Percentiles rank a stretch among this genome's conserved stretches.
Conservation (phyloP, 2,888 invertebrate species). For the Thera britannica region DNA sequence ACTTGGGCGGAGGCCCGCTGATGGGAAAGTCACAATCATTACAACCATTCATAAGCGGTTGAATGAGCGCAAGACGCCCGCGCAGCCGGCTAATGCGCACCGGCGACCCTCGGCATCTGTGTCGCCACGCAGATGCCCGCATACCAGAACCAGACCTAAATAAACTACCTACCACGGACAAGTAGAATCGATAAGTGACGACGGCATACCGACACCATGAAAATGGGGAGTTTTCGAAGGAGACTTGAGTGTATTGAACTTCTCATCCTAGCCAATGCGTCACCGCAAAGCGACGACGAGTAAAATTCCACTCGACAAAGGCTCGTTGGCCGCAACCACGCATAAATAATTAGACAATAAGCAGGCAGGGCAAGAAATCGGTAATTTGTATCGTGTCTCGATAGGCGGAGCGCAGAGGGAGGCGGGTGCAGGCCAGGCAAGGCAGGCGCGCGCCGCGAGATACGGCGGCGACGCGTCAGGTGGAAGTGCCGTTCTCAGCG, state of each 20-base stretch:
- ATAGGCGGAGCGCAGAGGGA: slow-evolving; percentile 78
- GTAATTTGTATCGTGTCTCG: slow-evolving; percentile 81
- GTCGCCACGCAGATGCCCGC: slow-evolving; percentile 57
- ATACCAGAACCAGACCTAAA: slow-evolving; percentile 36
- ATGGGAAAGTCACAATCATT: slow-evolving; percentile 80
- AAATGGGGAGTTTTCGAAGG: slow-evolving; percentile 31
- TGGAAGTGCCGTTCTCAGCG: slow-evolving; percentile 78
- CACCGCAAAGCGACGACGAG: slow-evolving; percentile 63
- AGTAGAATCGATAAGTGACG: slow-evolving; percentile 33
- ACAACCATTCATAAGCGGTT: slow-evolving; percentile 81
- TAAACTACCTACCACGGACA: slow-evolving; percentile 34
- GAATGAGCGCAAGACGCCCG: slow-evolving; percentile 74
- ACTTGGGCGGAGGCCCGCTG: slow-evolving; percentile 70
- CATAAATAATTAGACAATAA: slow-evolving; percentile 84
- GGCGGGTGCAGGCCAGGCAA: slow-evolving; percentile 60
- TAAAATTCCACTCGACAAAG: slow-evolving; percentile 75
- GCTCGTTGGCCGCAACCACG: slow-evolving; percentile 71
- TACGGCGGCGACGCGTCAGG: slow-evolving; percentile 84
- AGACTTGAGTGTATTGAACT: slow-evolving; percentile 74
- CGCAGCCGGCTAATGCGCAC: slow-evolving; percentile 61
- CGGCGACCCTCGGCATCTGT: slow-evolving; percentile 65
- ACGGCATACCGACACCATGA: slow-evolving; percentile 22
- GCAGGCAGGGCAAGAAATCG: slow-evolving; percentile 81
- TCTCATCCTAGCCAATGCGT: slow-evolving; percentile 75
- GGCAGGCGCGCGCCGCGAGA: slow-evolving; percentile 77